Base-by-base conservation (phyloP, 2,888 invertebrate species). In the Hemicrepidius hirtus region DNA sequence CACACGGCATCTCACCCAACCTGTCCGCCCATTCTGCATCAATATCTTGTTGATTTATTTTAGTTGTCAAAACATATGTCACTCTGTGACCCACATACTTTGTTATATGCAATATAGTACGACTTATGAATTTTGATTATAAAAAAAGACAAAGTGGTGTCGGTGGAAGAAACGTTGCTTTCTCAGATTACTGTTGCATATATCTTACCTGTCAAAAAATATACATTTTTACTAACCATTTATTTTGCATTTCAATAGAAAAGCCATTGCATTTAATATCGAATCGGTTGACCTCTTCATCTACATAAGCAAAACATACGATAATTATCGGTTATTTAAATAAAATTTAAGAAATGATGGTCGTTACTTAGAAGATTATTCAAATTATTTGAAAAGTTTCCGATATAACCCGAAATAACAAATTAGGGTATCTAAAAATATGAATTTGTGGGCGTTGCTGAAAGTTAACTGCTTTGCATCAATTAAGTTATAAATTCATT, bases 21-120 rank as follows among this genome's bases (percentile, higher is more conserved):
- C 50, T 63, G 63, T 63, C 53, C 64, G 50, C 50, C 64, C 49
- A 50, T 65, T 65, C 40, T 65, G 64, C 35, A 65, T 65, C 64
- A 40, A 65, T 50, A 50, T 24, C 10, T 21, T 35, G 64, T 35
- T 65, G 64, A 65, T 65, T 65, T 49, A 65, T 65, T 65, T 46
- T 18, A 40, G 40, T 53, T 65, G 40, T 65, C 53, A 65, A 65
- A 65, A 65, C 46, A 35, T 53, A 24, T 65, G 64, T 65, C 64
- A 65, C 35, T 40, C 12, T 18, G 28, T 24, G 49, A 35, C 64
- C 64, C 21, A 40, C 13, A 63, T 46, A 49, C 32, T 44, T 63
- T 28, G 21, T 16, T n/a, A 16, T 16, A 46, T 53, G 53, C 53
- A 28, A 53, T 53, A 53, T 21, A 44, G 7, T 44, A 44, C 32